Conservation (phyloP, 2,888 invertebrate species). For the Sinelater perroti region DNA sequence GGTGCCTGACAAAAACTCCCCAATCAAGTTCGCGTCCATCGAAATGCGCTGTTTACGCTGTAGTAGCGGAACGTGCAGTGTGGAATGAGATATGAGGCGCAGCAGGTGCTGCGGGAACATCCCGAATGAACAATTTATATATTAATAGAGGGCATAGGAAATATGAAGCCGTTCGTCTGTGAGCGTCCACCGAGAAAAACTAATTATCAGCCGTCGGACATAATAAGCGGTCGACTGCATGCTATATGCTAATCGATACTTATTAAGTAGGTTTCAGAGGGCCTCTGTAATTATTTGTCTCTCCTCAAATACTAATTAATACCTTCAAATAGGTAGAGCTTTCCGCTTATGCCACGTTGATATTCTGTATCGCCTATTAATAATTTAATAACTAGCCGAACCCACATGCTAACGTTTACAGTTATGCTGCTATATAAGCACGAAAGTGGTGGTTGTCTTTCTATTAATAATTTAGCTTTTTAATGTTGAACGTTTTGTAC, state of each 20-base stretch:
- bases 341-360: neutral
- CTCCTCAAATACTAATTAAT: conserved; percentile 21
- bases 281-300: conserved; percentile 23
- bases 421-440: no score
- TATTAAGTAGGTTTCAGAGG: conserved; percentile 12
- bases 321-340: conserved; percentile 1
- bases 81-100: conserved; percentile 8
- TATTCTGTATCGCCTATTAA: neutral
- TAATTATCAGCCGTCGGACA: conserved; percentile 30
- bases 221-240: conserved; percentile 26
- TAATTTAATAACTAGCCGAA: conserved; percentile 2
- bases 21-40: conserved; percentile 29
- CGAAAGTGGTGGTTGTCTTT: no score
- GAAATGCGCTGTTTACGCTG: conserved; percentile 21
- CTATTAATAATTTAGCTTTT: no score
- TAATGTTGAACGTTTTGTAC: no score
- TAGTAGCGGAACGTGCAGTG: conserved; percentile 11
- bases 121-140: conserved; percentile 15
- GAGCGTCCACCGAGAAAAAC: conserved; percentile 31
- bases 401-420: no score
- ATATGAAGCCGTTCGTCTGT: conserved; percentile 20
- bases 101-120: conserved; percentile 21
- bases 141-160: conserved; percentile 2
- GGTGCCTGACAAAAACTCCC: conserved; percentile 21
- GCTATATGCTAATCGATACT: conserved; percentile 31